phyloP scores from a whole-genome alignment of 2,888 invertebrate genomes.

The Philonicus albiceps region DNA sequence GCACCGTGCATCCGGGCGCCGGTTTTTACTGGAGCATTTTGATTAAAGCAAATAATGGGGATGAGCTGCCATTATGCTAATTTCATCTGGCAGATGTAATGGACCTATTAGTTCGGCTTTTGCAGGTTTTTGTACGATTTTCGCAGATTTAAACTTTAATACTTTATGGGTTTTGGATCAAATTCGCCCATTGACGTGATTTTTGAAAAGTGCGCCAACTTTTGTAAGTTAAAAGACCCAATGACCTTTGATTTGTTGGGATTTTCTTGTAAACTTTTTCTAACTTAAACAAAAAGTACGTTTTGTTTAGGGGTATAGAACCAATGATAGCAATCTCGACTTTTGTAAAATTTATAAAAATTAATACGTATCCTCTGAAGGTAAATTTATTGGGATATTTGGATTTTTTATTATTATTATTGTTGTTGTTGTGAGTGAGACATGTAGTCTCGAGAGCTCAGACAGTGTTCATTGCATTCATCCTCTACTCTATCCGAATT shows the following conservation, averaged over 20 bases:
- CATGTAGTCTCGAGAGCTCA: too few relatives aligned
- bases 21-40: not conserved
- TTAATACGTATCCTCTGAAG: too few relatives aligned
- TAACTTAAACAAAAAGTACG: not conserved
- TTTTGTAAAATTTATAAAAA: too few relatives aligned
- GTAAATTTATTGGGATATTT: too few relatives aligned
- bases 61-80: not conserved
- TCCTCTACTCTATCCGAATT: too few relatives aligned
- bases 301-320: not conserved
- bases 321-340: too few relatives aligned
- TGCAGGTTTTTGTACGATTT: not conserved
- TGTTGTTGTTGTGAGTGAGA: too few relatives aligned
- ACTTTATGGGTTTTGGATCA: not conserved
- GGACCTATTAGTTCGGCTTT: not conserved
- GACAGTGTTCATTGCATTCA: too few relatives aligned
- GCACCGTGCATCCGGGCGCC: not conserved
- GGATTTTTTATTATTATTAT: too few relatives aligned
- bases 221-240: not conserved
- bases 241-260: not conserved
- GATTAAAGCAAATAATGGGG: not conserved
- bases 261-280: not conserved
- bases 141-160: not conserved
- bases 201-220: not conserved
- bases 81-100: not conserved
- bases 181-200: not conserved